Percentiles rank a stretch among this genome's conserved stretches.
These are phyloP conservation scores for Adelosebastes latens DNA, from an alignment of 2,797 vertebrate species.

Conservation along the genomic window DNA sequence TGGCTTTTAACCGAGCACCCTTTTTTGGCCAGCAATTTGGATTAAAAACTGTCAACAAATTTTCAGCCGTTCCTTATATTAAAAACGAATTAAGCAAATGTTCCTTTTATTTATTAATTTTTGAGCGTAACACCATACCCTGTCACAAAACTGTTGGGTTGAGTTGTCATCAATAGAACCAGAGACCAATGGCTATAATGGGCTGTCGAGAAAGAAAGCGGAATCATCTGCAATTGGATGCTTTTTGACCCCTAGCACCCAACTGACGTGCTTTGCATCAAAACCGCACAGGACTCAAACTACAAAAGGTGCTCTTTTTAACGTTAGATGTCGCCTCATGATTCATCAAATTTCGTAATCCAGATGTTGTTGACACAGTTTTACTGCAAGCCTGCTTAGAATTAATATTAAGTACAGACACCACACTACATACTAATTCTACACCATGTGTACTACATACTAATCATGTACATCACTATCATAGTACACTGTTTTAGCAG, in stretches of 20 bases:
- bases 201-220: not conserved
- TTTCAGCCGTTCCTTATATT: not conserved
- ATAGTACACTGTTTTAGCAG: not conserved
- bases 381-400: not conserved
- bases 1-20: not conserved
- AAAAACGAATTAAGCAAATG: not conserved
- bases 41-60: not conserved
- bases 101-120: not conserved
- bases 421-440: not conserved
- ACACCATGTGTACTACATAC: not conserved
- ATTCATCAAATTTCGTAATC: not conserved
- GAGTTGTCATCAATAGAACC: not conserved
- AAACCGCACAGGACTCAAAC: not conserved
- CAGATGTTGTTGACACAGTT: not conserved
- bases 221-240: not conserved
- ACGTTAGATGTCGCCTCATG: not conserved
- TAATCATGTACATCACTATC: not conserved
- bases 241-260: not conserved
- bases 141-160: not conserved
- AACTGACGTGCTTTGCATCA: not conserved
- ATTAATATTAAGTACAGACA: not conserved
- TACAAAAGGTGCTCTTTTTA: not conserved
- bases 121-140: not conserved
- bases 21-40: not conserved
- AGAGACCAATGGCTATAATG: not conserved